These are phyloP conservation scores for Syritta pipiens DNA, from an alignment of 2,888 invertebrate species.

Conservation along the genomic window DNA sequence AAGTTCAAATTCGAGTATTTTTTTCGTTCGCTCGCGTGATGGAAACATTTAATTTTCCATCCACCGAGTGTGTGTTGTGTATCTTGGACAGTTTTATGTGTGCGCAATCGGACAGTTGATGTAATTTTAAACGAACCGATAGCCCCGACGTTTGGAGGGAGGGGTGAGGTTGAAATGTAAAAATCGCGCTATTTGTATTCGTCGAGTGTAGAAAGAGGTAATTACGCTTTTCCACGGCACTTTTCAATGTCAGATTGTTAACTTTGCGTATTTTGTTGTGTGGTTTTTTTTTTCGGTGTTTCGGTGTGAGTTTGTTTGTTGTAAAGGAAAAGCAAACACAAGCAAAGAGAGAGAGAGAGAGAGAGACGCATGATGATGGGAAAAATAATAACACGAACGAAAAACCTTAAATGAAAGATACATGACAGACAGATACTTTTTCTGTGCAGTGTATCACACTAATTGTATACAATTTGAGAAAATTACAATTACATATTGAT, in stretches of 20 bases:
- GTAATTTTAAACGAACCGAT: constrained; percentile 59
- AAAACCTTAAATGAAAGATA: constrained; percentile 42
- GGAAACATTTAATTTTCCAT: constrained; percentile 67
- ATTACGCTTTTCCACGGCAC: constrained; percentile 68
- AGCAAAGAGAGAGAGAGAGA: constrained; percentile 17
- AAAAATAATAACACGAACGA: constrained; percentile 20
- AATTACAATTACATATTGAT: constrained; percentile 61
- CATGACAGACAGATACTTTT: constrained; percentile 39
- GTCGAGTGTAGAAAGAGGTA: constrained; percentile 61
- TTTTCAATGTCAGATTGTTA: constrained; percentile 69
- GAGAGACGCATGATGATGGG: constrained; percentile 40
- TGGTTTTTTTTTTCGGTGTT: neutral
- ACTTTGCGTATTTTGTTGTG: constrained; percentile 15
- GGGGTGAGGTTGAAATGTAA: constrained; percentile 21
- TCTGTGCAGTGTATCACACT: constrained; percentile 28
- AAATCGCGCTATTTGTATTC: constrained; percentile 67
- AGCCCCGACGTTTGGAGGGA: neutral
- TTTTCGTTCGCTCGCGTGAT: constrained; percentile 53
- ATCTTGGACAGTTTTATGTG: constrained; percentile 29
- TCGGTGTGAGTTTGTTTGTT: constrained; percentile 2
- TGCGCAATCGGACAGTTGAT: constrained; percentile 59
- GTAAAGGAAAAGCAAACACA: constrained; percentile 55
- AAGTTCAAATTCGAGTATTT: constrained; percentile 57
- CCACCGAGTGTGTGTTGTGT: constrained; percentile 28
- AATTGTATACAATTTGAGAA: constrained; percentile 66